Conservation (phyloP, 2,113 vertebrate species). For the Chamaetylas fuelleborni region DNA sequence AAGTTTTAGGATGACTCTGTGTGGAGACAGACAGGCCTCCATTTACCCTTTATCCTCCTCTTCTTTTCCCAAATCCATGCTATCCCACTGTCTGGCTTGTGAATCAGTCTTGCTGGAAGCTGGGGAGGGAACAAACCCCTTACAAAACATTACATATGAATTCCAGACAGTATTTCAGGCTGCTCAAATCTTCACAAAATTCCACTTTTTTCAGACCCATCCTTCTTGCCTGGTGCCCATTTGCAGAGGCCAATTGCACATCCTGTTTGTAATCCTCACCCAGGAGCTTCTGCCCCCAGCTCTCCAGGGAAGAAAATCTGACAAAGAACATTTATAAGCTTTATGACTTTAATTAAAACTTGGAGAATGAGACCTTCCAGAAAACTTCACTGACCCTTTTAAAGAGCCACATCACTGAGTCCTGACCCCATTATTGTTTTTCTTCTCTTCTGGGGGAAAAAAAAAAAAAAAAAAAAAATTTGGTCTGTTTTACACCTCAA, state of each 20-base stretch:
- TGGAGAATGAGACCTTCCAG: not conserved
- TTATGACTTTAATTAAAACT: not conserved
- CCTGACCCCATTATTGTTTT: not conserved
- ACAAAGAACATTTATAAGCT: not conserved
- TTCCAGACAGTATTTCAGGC: not conserved
- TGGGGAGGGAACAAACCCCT: not conserved
- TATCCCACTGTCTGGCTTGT: accelerated
- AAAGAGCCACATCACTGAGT: not conserved
- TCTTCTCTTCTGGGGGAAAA: not conserved
- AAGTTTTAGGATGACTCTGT: not conserved
- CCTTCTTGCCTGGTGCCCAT: not conserved
- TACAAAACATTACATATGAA: accelerated
- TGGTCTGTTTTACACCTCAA: not conserved
- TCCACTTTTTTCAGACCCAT: not conserved
- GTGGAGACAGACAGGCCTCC: not conserved
- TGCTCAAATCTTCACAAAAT: not conserved
- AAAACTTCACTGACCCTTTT: not conserved
- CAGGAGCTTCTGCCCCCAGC: not conserved
- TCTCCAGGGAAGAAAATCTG: not conserved
- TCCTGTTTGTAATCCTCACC: not conserved
- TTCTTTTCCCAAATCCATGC: not conserved
- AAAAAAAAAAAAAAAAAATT: not conserved
- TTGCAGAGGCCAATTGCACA: not conserved
- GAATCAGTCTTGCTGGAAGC: not conserved
- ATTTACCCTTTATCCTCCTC: not conserved